Conservation (phyloP, 2,113 vertebrate species). For the Grammomys surdaster region DNA sequence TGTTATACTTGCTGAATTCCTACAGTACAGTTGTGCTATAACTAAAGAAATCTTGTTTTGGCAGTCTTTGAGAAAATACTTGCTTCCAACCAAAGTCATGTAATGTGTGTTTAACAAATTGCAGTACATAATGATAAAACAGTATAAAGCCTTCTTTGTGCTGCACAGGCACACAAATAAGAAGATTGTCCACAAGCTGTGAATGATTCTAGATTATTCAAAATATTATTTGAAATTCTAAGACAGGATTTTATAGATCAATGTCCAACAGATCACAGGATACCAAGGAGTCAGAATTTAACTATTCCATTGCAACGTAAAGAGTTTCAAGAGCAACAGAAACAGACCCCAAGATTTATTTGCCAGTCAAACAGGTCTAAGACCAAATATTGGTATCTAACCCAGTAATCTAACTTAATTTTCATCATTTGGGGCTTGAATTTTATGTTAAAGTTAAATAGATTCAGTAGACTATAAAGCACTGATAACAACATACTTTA, state of each 20-base stretch:
- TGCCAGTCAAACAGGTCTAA: background rate
- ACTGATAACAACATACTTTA: conserved; percentile 58
- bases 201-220: background rate
- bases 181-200: conserved; percentile 17
- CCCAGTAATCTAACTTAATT: background rate
- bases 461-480: conserved; percentile 39
- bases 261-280: conserved; percentile 29
- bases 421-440: conserved; percentile 46
- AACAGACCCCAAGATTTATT: background rate
- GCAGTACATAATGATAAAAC: conserved; percentile 29
- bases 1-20: conserved; percentile 10
- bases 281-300: conserved; percentile 37
- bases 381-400: conserved; percentile 12
- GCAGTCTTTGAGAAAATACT: conserved; percentile 49
- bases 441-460: conserved; percentile 23
- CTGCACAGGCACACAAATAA: background rate
- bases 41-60: background rate
- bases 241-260: conserved; percentile 30
- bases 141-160: conserved; percentile 14
- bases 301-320: conserved; percentile 43
- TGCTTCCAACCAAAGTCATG: conserved; percentile 12
- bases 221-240: conserved; percentile 27
- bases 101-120: conserved; percentile 38
- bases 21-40: conserved; percentile 7
- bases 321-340: conserved; percentile 37